These are phyloP conservation scores for Capricornis sumatraensis DNA, from an alignment of 2,113 vertebrate genomes.

Conservation along the genomic window DNA sequence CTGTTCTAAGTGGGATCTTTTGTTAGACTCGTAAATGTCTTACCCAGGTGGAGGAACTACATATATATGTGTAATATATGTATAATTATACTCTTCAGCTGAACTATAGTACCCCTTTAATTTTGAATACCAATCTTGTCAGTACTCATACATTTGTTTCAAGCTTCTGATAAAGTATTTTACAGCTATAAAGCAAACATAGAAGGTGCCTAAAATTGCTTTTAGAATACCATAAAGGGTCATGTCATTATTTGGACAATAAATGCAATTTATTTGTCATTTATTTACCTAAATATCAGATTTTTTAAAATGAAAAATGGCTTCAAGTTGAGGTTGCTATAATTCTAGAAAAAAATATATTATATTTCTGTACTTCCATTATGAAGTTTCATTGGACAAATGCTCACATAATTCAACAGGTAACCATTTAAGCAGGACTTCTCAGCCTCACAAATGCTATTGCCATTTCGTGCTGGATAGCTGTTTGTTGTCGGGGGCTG, in stretches of 20 bases:
- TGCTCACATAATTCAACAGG: not conserved
- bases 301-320: constrained; percentile 14
- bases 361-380: not conserved
- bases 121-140: not conserved
- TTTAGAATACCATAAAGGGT: not conserved
- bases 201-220: not conserved
- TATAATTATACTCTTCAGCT: not conserved
- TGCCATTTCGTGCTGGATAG: not conserved
- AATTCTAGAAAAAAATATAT: not conserved
- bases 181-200: not conserved
- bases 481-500: not conserved
- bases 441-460: not conserved
- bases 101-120: not conserved
- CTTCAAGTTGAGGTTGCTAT: not conserved
- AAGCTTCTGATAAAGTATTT: not conserved
- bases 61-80: not conserved
- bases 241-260: not conserved
- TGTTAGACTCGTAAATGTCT: not conserved
- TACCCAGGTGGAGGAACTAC: not conserved
- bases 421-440: not conserved
- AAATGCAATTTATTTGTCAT: not conserved
- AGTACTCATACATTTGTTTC: not conserved
- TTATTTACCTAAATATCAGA: constrained; percentile 13
- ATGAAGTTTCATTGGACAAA: not conserved
- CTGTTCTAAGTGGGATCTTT: not conserved